Base-by-base conservation (phyloP, 2,888 invertebrate species). In the Sepioteuthis lessoniana region DNA sequence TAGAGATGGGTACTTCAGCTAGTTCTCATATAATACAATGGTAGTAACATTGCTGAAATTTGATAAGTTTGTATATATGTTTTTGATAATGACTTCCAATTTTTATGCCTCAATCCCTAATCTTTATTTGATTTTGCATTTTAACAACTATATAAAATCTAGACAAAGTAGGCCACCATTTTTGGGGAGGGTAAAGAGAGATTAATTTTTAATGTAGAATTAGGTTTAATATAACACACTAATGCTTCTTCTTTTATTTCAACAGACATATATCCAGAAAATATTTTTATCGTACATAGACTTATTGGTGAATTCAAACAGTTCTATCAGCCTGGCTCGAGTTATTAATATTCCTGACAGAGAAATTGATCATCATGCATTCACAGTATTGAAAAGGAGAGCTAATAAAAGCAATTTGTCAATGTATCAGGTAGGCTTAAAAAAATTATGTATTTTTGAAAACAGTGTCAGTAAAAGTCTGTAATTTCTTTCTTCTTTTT, bases 271-370 rank as follows among this genome's bases (percentile, higher is more conserved):
- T 95, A 96, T 96, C 5, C 95, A 96, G 35, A 95, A 96, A 93
- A 95, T 97, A 28, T 95, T 96, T 90, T 94, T 96, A 94, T 95
- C 96, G 21, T 97, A 97, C 95, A 94, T 97, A 37, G 96, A 97
- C 93, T 95, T 97, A 35, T 94, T 97, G 94, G 96, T 97, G 19
- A 97, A 97, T 95, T 96, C 97, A 19, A 95, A 97, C 25, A 97
- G 96, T 95, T 97, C 97, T 94, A 95, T 97, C 25, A 96, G 97
- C 25, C 94, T 97, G 90, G 97, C 97, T 4, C 95, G 96, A 50
- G 96, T 96, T 16, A 95, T 97, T 94, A 97, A 97, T 94, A 96
- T 96, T 2, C 97, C 97, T 28, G 96, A 97, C 93, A 95, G 97
- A 94, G 96, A 96, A 76, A 95, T 97, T 10, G 96, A 96, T 94